Base-by-base conservation (phyloP, 1,140 invertebrate species). In the Idris sp. region DNA sequence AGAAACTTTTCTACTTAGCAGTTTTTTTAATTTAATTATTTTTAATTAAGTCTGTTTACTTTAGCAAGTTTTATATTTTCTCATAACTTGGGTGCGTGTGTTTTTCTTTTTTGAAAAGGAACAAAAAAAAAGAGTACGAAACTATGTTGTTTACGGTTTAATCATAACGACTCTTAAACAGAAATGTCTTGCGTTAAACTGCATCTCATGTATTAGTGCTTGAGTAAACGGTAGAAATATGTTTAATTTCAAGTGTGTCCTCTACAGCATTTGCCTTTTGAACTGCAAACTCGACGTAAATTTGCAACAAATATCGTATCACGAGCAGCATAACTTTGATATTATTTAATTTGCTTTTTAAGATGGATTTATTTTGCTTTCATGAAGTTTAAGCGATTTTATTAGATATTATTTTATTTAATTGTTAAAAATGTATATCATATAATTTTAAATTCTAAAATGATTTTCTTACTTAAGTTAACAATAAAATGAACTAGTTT, bases 241-340 rank as follows among this genome's bases (percentile, higher is more conserved):
- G 40, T 64, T 64, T 64, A 53, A 64, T 64, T 53, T 31, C 36
- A 44, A 64, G 48, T 15, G 38, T 18, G 31, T 15, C 44, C 46
- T 9, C 10, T 38, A 8, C 28, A 13, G 14, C 5, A 11, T 64
- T 41, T 36, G 35, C 28, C 18, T 51, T 18, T 33, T 11, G n/a
- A 28, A 30, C 15, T 44, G 48, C 38, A 22, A 14, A 35, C 33
- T 53, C 15, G 26, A 26, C 31, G 9, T 43, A 36, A 59, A 54
- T 46, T 59, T 10, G 19, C 9, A 22, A 28, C 10, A 36, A 36
- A 25, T 44, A 38, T 31, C 9, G 43, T 13, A 31, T 30, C 0
- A 46, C 14, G n/a, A n/a, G n/a, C n/a, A n/a, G n/a, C n/a, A n/a
- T n/a, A n/a, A n/a, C n/a, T 46, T 31, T 30, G 13, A 15, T 31